These are phyloP conservation scores for Nymphalis c-album DNA, from an alignment of 2,888 invertebrate genomes.

Conservation along the genomic window DNA sequence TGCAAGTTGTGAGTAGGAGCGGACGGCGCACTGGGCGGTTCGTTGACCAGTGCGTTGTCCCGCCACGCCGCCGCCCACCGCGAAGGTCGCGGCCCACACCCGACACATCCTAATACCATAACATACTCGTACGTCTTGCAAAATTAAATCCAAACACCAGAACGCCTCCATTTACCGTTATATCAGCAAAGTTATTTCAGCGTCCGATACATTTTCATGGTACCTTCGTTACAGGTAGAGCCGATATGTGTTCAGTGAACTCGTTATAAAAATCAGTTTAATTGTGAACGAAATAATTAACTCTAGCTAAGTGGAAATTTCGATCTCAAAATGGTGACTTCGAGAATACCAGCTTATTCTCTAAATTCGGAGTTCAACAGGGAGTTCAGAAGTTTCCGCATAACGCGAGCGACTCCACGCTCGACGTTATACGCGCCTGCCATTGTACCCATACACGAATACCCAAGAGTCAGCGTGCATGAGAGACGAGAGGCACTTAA, in stretches of 20 bases:
- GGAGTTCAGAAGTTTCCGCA: conserved; percentile 82
- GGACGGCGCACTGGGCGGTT: conserved; percentile 69
- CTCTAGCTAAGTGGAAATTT: conserved; percentile 66
- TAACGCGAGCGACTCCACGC: conserved; percentile 77
- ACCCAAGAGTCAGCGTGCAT: conserved; percentile 81
- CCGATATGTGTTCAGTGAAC: conserved; percentile 78
- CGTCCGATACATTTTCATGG: conserved; percentile 58
- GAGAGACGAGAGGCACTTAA: conserved; percentile 78
- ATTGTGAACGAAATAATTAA: conserved; percentile 61
- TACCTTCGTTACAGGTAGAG: conserved; percentile 64
- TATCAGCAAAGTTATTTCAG: conserved; percentile 8
- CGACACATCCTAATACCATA: conserved; percentile 45
- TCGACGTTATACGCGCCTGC: conserved; percentile 77
- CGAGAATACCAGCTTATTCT: conserved; percentile 83
- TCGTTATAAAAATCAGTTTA: conserved; percentile 67
- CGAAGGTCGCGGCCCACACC: conserved; percentile 76
- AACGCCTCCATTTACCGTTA: conserved; percentile 37
- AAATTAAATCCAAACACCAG: conserved; percentile 6
- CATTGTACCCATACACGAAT: conserved; percentile 83
- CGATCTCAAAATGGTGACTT: conserved; percentile 83
- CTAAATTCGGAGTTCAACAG: conserved; percentile 83
- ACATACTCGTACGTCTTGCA: conserved; percentile 8
- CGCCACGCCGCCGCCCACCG: conserved; percentile 71
- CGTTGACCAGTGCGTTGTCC: conserved; percentile 80
- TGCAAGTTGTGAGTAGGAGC: conserved; percentile 66